Evolutionary conservation across 2,797 vertebrate species (phyloP), one percentile per base, ranked within the genome.

Genomic region (Podarcis lilfordi): DNA sequence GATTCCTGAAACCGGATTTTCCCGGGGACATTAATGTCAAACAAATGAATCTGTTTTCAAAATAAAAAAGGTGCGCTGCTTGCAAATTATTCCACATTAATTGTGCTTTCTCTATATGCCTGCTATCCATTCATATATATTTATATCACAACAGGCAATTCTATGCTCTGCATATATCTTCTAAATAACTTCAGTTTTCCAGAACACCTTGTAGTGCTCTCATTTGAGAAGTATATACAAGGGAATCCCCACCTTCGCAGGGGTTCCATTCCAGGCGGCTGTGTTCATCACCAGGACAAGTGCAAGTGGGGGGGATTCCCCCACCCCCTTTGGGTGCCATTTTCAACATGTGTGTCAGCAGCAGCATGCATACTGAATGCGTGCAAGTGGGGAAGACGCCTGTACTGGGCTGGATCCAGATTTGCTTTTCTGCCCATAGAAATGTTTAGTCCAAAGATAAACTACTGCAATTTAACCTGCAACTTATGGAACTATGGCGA

Each of bases 1-100:
- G 99, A 99, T 94, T 99, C 99, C 95, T 98, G 98, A 97, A 99
- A 99, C 88, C 97, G 95, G 91, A 99, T 99, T 96, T 98, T 99
- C 85, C 98, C 98, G 1, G 99, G 99, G 88, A 99, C 95, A 85
- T 99, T 94, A 86, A 99, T 99, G 95, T 99, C 98, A 96, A 99
- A 99, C 77, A 99, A 97, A 95, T 99, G 99, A 92, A 99, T 98
- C 99, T 99, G 94, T 81, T 91, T 85, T 27, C 86, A 92, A 89
- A 94, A 91, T 89, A 17, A 90, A 87, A 82, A 17, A 87, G 64
- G 66, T 15, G 3, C 6, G 91, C 32, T 27, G 0, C 55, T 78
- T 9, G 61, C 3, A 90, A 37, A 86, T 80, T 29, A 55, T 69
- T 85, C 77, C n/a, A 29, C 50, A 79, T 82, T 79, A 74, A 80